A percentile compares a stretch with the other conserved stretches of the same genome.
phyloP scores from a whole-genome alignment of 2,888 invertebrate genomes.

The Hyles lineata region DNA sequence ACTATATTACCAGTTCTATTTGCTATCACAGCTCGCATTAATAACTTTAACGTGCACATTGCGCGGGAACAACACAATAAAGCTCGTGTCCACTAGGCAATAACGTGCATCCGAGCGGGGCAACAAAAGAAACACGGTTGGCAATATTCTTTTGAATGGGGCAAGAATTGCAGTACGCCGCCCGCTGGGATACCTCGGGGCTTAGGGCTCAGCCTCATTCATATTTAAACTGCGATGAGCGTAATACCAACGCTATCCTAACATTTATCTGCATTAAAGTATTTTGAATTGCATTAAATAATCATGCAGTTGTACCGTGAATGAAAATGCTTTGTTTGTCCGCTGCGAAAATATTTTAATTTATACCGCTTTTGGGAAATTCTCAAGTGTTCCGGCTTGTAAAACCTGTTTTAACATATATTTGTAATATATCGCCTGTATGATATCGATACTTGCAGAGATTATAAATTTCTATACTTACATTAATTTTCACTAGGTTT shows the following conservation, averaged over 20 bases:
- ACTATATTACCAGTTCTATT: background rate
- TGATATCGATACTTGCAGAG: too few relatives aligned
- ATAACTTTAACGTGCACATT: background rate
- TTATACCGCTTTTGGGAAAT: too few relatives aligned
- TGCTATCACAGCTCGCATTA: background rate
- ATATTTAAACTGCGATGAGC: conserved; percentile 16
- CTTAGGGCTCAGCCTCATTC: conserved; percentile 13
- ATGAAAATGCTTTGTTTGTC: too few relatives aligned
- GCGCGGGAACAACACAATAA: background rate
- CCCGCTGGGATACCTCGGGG: conserved; percentile 5
- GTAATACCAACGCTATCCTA: background rate
- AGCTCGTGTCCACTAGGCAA: background rate
- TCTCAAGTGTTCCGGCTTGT: too few relatives aligned
- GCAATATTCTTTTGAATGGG: conserved; percentile 24
- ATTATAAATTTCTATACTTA: too few relatives aligned
- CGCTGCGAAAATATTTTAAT: too few relatives aligned
- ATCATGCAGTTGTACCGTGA: too few relatives aligned
- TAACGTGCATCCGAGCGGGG: background rate
- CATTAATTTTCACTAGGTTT: too few relatives aligned
- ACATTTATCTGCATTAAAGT: background rate
- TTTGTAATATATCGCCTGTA: too few relatives aligned
- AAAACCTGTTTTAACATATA: too few relatives aligned
- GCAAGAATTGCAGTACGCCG: conserved; percentile 4
- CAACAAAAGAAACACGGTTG: conserved; percentile 16
- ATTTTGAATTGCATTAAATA: background rate